These are phyloP conservation scores for Lipophrys pholis DNA, from an alignment of 2,113 vertebrate genomes.

Conservation along the genomic window DNA sequence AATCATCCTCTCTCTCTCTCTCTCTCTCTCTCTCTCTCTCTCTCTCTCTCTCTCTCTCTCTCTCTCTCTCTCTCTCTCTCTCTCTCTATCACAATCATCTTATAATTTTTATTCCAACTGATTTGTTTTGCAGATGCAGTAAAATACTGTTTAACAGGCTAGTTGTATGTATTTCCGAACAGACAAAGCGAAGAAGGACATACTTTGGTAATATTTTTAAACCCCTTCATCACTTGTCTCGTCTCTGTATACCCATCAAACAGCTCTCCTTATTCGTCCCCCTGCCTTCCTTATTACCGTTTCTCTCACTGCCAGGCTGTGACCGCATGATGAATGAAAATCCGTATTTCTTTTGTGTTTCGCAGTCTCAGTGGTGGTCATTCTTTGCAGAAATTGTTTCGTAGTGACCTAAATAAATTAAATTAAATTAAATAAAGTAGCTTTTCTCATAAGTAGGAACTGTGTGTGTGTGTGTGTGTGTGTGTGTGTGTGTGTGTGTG, in stretches of 20 bases:
- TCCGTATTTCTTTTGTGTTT: conserved; percentile 12
- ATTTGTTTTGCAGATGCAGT: conserved; percentile 14
- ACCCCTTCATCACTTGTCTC: not conserved
- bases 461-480: too few relatives aligned
- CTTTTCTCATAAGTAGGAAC: too few relatives aligned
- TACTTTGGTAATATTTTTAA: conserved; percentile 34
- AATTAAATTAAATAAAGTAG: too few relatives aligned
- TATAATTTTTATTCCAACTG: conserved; percentile 6
- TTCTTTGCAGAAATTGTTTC: conserved; percentile 16
- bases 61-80: too few relatives aligned
- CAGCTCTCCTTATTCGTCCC: conserved; percentile 11
- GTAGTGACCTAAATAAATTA: too few relatives aligned
- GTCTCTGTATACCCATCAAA: conserved; percentile 10
- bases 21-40: not conserved
- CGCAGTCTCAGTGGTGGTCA: conserved; percentile 3
- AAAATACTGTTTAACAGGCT: conserved; percentile 28
- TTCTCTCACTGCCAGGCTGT: conserved; percentile 20
- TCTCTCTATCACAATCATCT: conserved; percentile 22
- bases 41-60: not conserved
- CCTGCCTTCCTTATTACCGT: conserved; percentile 16
- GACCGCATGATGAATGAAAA: conserved; percentile 15
- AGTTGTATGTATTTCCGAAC: conserved; percentile 3
- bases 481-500: too few relatives aligned
- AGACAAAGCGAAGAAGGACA: conserved; percentile 37
- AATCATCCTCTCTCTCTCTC: not conserved